phyloP scores from a whole-genome alignment of 2,797 vertebrate species.

The Anguilla megastoma region DNA sequence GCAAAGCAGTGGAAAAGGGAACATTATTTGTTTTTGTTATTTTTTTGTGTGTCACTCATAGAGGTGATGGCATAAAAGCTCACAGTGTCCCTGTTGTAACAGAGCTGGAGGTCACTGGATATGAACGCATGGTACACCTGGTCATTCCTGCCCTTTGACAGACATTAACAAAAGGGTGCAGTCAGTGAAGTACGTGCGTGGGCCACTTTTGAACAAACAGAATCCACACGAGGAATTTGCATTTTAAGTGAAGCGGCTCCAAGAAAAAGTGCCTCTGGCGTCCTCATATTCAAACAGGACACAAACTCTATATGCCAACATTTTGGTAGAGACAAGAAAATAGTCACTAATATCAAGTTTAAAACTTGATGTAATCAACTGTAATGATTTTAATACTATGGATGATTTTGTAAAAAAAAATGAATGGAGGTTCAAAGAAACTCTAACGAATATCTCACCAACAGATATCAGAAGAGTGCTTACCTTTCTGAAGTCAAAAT shows the following conservation, averaged over 20 bases:
- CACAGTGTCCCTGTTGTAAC: not conserved
- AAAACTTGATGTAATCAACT: not conserved
- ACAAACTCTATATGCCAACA: not conserved
- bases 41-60: not conserved
- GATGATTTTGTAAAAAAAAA: not conserved
- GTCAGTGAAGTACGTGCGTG: conserved; percentile 16
- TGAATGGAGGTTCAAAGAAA: not conserved
- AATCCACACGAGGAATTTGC: conserved; percentile 38
- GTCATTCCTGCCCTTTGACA: conserved; percentile 5
- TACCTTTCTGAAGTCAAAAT: not conserved
- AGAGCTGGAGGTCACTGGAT: not conserved
- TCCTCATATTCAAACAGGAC: not conserved
- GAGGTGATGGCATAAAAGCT: not conserved
- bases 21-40: not conserved
- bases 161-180: conserved; percentile 25
- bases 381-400: not conserved
- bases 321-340: not conserved
- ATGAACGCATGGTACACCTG: not conserved
- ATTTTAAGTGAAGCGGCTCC: conserved; percentile 24
- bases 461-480: not conserved
- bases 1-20: not conserved
- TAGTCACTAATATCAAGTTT: not conserved
- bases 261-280: conserved; percentile 24
- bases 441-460: not conserved
- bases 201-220: conserved; percentile 35